Percentiles rank a stretch among this genome's conserved stretches.
Evolutionary conservation across 1,140 invertebrate genomes (phyloP).

Genomic region (Trichogramma pretiosum): DNA sequence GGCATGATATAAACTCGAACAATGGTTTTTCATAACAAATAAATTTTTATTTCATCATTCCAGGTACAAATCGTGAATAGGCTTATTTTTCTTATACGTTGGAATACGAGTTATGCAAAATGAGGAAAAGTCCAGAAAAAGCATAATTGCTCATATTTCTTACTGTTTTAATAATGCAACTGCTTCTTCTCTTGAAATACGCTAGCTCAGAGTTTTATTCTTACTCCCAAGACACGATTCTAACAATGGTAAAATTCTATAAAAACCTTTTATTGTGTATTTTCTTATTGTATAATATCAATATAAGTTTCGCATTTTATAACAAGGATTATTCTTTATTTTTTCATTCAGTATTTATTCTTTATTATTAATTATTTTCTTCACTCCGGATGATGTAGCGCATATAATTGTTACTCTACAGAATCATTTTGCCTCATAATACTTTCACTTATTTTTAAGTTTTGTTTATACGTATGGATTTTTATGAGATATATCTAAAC

Average conservation of each 20-base stretch:
- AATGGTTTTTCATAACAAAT: conserved; percentile 6
- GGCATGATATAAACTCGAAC: too few species aligned
- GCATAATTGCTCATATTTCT: too few species aligned
- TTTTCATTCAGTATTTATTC: too few species aligned
- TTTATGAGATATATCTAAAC: conserved; percentile 28
- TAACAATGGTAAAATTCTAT: conserved; percentile 21
- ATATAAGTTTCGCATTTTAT: conserved; percentile 8
- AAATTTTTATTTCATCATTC: conserved; percentile 16
- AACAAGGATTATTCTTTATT: conserved; percentile 10
- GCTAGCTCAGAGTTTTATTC: conserved; percentile 26
- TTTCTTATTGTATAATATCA: neutral
- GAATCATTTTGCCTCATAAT: conserved; percentile 18
- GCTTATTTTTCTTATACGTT: conserved; percentile 29
- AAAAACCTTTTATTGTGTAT: conserved; percentile 15
- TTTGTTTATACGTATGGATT: conserved; percentile 23
- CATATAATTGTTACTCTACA: conserved; percentile 30
- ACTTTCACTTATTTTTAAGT: conserved; percentile 17
- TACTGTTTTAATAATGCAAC: conserved; percentile 37
- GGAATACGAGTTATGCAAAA: conserved; percentile 34
- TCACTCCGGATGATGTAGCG: conserved; percentile 29
- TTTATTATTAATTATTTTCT: neutral
- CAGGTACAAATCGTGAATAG: conserved; percentile 23
- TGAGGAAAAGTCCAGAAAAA: conserved; percentile 32
- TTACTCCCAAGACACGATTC: conserved; percentile 31
- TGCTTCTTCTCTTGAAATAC: conserved; percentile 33